Evolutionary conservation across 1,140 invertebrate genomes (phyloP), one percentile per base, ranked within the genome.

Genomic region (Babylonia areolata): DNA sequence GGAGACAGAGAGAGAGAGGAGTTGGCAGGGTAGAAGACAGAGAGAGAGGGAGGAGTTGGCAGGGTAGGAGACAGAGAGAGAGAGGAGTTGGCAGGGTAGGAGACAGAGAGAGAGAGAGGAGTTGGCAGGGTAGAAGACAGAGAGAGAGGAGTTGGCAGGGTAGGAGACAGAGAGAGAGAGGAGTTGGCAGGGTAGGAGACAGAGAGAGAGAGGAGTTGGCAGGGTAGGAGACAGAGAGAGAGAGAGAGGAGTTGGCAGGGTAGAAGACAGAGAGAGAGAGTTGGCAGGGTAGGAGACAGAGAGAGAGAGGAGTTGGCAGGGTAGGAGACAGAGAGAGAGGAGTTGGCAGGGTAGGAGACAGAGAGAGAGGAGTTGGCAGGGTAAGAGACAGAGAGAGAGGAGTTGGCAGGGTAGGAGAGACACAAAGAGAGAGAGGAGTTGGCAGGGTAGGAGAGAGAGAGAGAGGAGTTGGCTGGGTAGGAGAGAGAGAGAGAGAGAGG

Each of bases 291-390:
- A 37, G 28, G 71, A 75, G 71, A 75, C 6, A 75, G 71, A 75
- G 71, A 75, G 71, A 75, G 71, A 75, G 71, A 75, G 71, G 28
- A 28, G 28, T 6, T 11, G 71, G 28, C 6, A 75, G 71, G 28
- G 71, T 11, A 28, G 28, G 71, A 75, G 71, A 75, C 6, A 75
- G 71, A 75, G 71, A 75, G 71, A 75, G 71, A 75, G 71, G 28
- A 28, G 28, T 6, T 11, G 71, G 28, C 6, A 75, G 71, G 28
- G n/a, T n/a, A n/a, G n/a, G n/a, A n/a, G n/a, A n/a, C n/a, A n/a
- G n/a, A n/a, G n/a, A n/a, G n/a, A n/a, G 71, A 75, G 71, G 28
- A 28, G 28, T 9, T 9, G 35, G 12, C 6, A 75, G n/a, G 28
- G n/a, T 11, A 12, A 75, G 71, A 75, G 46, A 51, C 9, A 51